phyloP scores from a whole-genome alignment of 2,888 invertebrate species.

The Taenaris catops region DNA sequence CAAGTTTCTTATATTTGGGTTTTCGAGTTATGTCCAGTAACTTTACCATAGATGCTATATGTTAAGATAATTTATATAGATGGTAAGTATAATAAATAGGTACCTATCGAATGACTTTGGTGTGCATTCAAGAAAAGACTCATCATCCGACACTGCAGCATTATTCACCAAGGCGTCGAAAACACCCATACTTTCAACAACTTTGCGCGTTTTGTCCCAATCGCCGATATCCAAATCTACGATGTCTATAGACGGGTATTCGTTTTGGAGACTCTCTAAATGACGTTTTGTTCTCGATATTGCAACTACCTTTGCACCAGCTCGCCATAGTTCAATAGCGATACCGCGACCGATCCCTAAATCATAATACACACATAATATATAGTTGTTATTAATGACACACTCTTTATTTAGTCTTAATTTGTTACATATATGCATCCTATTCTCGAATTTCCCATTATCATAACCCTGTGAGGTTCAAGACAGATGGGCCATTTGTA shows the following conservation, averaged over 20 bases:
- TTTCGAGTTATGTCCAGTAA: too few relatives aligned
- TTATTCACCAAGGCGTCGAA: constrained; percentile 91
- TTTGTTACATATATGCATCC: too few relatives aligned
- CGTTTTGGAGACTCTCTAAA: constrained; percentile 73
- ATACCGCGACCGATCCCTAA: constrained; percentile 83
- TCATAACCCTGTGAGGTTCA: too few relatives aligned
- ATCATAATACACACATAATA: too few relatives aligned
- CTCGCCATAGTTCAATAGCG: constrained; percentile 77
- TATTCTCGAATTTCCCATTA: too few relatives aligned
- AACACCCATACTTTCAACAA: constrained; percentile 58
- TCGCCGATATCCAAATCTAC: constrained; percentile 82
- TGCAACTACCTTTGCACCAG: constrained; percentile 84
- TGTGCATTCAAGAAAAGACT: constrained; percentile 81
- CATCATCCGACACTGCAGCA: constrained; percentile 84
- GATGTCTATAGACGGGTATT: constrained; percentile 72
- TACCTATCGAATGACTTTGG: constrained; percentile 83
- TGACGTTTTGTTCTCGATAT: constrained; percentile 81
- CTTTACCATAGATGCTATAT: too few relatives aligned
- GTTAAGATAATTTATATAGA: background rate
- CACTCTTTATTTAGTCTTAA: too few relatives aligned
- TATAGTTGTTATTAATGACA: too few relatives aligned
- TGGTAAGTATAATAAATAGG: background rate
- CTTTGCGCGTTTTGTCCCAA: constrained; percentile 82
- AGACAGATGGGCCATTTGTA: too few relatives aligned
- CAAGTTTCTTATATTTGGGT: too few relatives aligned